Evolutionary conservation across 2,797 vertebrate genomes (phyloP), one percentile per base, ranked within the genome.

Genomic region (Triplophysa bombifrons): DNA sequence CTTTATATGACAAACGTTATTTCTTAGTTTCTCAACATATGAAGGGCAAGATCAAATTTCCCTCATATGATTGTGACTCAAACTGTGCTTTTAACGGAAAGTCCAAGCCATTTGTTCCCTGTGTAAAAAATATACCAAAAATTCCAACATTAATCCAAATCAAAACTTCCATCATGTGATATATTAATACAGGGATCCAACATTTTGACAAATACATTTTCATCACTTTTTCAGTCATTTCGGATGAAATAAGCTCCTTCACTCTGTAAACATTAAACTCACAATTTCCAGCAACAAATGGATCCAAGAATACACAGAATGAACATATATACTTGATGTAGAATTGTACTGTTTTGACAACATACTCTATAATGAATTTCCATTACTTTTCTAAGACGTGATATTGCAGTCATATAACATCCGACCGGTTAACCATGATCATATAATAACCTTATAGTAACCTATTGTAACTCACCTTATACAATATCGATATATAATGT

Each of bases 11-110:
- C 10, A 11, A 41, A 41, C 2, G 2, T 41, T 41, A 1, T 41
- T 41, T 41, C 41, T 41, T 41, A 41, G 41, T 0, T 41, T 41
- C 41, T 41, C 2, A 41, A 41, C 41, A 41, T 11, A 41, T 48
- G 22, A 55, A 55, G 34, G 16, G 30, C 44, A 74, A 61, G 19
- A 65, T 55, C 50, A 3, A 41, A 44, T 4, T 19, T 20, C 9
- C 38, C n/a, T 76, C 34, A 11, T 56, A 34, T 60, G 51, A 30
- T 50, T 69, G 55, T 19, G 55, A 51, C 66, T 69, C 19, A 60
- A 27, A 51, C 34, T 27, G 66, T 50, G 20, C 25, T 77, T 69
- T 69, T 44, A 30, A 16, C 27, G 65, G 12, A 69, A 77, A 77
- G 17, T 50, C 38, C 12, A 13, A 76, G 22, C 51, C n/a, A 64